Base-by-base conservation (phyloP, 2,888 invertebrate species). In the Melipona beecheii region DNA sequence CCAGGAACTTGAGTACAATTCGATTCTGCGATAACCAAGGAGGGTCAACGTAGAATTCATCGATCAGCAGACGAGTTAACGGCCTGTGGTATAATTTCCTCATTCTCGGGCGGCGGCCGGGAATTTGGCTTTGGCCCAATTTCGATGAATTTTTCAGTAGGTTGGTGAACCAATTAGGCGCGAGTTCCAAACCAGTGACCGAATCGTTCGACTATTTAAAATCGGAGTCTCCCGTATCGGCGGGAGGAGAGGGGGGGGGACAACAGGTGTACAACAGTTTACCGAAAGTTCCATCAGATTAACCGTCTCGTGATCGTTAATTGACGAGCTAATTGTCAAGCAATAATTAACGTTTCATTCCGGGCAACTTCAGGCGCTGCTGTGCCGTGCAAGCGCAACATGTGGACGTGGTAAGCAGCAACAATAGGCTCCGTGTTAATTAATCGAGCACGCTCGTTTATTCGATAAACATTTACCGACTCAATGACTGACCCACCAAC, bases 381-480 rank as follows among this genome's bases (percentile, higher is more conserved):
- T 60, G 66, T 52, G 73, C 19, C 4, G 27, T 62, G 71, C 49
- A 17, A 31, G 66, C 68, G 76, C 76, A 75, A 84, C 83, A 83
- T 52, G 83, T 78, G 81, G 65, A 75, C 71, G 60, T 15, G 56
- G 24, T 62, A 13, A 52, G 17, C 36, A 66, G 49, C 75, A 68
- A 84, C 84, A 83, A 78, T 62, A 74, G 62, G 58, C 54, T 24
- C 24, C 11, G 24, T 49, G 74, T 66, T 83, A 71, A 83, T 83
- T 78, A 83, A 83, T 84, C 84, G 83, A 36, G n/a, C 58, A 49
- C 19, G 54, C 19, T 43, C 72, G 75, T 83, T 84, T 72, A 64
- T 72, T 78, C 78, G 78, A 84, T 72, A 75, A 84, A 84, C 75
- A 72, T 84, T 84, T 71, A 78, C 58, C 74, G 36, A 83, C 58